phyloP scores from a whole-genome alignment of 2,113 vertebrate species.

The Oxyura jamaicensis region DNA sequence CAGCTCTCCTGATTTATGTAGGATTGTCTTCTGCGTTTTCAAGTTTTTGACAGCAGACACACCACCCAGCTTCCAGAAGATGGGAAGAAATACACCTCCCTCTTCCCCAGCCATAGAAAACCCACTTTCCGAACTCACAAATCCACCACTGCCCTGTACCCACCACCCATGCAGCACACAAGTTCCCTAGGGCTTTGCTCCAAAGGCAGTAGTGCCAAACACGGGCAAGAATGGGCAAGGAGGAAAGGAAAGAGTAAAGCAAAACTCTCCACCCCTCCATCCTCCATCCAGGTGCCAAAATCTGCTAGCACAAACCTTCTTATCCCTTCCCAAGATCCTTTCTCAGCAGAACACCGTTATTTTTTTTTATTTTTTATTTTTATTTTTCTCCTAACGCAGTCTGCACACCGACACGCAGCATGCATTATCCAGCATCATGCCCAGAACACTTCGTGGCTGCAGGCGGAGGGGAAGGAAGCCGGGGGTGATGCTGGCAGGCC shows the following conservation, averaged over 20 bases:
- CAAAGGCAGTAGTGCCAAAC: not conserved
- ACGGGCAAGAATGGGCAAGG: not conserved
- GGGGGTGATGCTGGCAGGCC: not conserved
- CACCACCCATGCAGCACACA: fast-evolving
- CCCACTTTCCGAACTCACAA: fast-evolving
- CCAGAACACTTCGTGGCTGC: fast-evolving
- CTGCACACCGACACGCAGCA: not conserved
- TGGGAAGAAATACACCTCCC: not conserved
- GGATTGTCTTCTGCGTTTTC: not conserved
- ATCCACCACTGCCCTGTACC: not conserved
- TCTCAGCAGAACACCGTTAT: not conserved
- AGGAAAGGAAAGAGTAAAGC: not conserved
- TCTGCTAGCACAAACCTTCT: not conserved
- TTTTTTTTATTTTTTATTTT: not conserved
- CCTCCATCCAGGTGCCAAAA: not conserved
- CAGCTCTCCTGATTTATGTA: not conserved
- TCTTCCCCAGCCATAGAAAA: not conserved
- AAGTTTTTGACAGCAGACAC: constrained; percentile 8
- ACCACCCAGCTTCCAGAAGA: not conserved
- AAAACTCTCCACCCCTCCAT: not conserved
- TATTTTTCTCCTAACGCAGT: fast-evolving
- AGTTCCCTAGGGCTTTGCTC: not conserved
- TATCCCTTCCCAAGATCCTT: not conserved
- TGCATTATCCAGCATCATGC: not conserved
- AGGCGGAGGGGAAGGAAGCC: not conserved